Evolutionary conservation across 2,888 invertebrate genomes (phyloP).

Genomic region (Nomada ferruginata): DNA sequence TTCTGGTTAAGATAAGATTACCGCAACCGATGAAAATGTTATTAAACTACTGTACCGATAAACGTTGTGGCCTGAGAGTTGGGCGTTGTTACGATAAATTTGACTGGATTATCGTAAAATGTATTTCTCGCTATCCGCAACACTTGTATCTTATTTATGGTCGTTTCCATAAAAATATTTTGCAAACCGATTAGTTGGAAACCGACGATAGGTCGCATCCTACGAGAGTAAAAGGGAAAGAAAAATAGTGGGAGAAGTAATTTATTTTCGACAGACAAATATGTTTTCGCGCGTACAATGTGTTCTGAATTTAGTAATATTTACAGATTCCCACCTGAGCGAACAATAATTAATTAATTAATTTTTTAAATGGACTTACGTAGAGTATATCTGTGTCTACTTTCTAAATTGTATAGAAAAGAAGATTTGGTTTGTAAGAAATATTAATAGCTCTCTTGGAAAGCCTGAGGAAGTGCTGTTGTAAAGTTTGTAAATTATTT

Average conservation of each 20-base stretch:
- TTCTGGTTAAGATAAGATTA: slow-evolving; percentile 1
- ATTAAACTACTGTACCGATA: background rate
- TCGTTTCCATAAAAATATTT: background rate
- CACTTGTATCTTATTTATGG: background rate
- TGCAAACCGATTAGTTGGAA: background rate
- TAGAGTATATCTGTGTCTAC: too few relatives aligned
- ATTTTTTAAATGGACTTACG: too few relatives aligned
- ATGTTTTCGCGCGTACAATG: background rate
- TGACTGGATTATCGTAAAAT: background rate
- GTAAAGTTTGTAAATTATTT: too few relatives aligned
- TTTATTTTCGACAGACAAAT: background rate
- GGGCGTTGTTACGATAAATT: background rate
- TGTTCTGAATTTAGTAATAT: background rate
- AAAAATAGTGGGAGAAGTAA: background rate
- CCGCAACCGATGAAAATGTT: background rate
- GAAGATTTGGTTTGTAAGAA: too few relatives aligned
- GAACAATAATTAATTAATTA: too few relatives aligned
- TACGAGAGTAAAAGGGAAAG: background rate
- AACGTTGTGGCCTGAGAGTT: background rate
- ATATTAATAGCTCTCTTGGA: too few relatives aligned
- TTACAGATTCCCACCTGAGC: too few relatives aligned
- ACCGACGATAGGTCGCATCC: background rate
- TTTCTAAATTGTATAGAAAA: too few relatives aligned
- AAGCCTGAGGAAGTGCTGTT: too few relatives aligned
- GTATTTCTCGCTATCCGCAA: background rate